Evolutionary conservation across 2,797 vertebrate genomes (phyloP).

Genomic region (Labroides dimidiatus): DNA sequence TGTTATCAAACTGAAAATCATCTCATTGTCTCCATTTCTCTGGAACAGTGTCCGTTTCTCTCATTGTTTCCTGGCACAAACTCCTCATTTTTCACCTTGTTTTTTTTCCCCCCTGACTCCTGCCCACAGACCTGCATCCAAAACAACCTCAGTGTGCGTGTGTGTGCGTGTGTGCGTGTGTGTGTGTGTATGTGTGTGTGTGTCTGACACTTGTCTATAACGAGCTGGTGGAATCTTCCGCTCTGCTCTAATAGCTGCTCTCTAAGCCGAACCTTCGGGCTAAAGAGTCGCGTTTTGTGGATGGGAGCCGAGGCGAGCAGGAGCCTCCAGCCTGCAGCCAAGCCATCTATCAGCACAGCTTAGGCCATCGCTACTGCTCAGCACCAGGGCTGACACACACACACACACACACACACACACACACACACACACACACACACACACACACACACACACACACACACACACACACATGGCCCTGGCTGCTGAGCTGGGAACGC

Average conservation of each 20-base stretch:
- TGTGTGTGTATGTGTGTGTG: slow-evolving; percentile 27
- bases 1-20: slow-evolving; percentile 36
- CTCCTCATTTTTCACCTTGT: slow-evolving; percentile 16
- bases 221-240: slow-evolving; percentile 78
- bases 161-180: slow-evolving; percentile 19
- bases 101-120: slow-evolving; percentile 32
- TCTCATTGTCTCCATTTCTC: slow-evolving; percentile 28
- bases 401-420: no score
- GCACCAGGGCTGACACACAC: slow-evolving; percentile 39
- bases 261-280: slow-evolving; percentile 72
- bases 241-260: slow-evolving; percentile 76
- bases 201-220: slow-evolving; percentile 71
- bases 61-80: slow-evolving; percentile 10
- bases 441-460: slow-evolving; percentile 34
- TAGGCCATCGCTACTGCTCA: slow-evolving; percentile 72
- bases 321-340: slow-evolving; percentile 64
- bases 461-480: slow-evolving; percentile 20
- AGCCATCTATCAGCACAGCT: slow-evolving; percentile 74
- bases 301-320: slow-evolving; percentile 65
- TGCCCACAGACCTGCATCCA: slow-evolving; percentile 63
- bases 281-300: slow-evolving; percentile 51
- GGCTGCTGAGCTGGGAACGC: slow-evolving; percentile 23
- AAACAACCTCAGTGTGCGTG: slow-evolving; percentile 54
- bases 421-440: slow-evolving; percentile 6
- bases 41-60: slow-evolving; percentile 37